Percentiles rank a stretch among this genome's conserved stretches.
Conservation (phyloP, 2,888 invertebrate species). For the Watsonalla binaria region DNA sequence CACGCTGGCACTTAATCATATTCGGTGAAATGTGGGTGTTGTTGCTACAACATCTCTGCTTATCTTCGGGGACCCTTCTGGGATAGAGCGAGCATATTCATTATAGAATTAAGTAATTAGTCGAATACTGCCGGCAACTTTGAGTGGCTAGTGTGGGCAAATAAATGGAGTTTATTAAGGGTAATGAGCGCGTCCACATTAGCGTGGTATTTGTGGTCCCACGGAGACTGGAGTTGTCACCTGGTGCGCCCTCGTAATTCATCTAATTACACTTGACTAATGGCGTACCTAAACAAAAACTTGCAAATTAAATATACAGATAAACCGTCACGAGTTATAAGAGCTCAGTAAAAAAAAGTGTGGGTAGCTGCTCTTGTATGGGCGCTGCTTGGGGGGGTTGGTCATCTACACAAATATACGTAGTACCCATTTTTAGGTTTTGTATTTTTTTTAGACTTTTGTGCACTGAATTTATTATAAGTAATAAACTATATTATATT, state of each 20-base stretch:
- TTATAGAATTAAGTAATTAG: neutral
- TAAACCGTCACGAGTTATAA: neutral
- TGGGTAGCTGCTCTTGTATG: no score
- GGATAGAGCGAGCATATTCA: neutral
- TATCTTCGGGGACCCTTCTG: no score
- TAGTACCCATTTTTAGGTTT: no score
- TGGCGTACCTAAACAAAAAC: neutral
- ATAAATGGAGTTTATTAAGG: conserved; percentile 37
- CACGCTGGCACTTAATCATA: no score
- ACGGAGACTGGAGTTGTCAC: conserved; percentile 6
- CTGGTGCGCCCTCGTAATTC: neutral
- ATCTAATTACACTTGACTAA: neutral
- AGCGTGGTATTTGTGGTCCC: conserved; percentile 17
- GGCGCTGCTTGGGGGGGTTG: no score
- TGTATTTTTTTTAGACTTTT: no score
- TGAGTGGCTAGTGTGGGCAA: conserved; percentile 22
- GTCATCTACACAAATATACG: no score
- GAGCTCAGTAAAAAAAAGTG: neutral
- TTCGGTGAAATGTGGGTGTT: no score
- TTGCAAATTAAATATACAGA: neutral
- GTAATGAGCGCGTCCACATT: conserved; percentile 37
- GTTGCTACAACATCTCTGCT: no score
- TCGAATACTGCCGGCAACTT: conserved; percentile 2
- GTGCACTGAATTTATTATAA: no score
- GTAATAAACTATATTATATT: no score